These are phyloP conservation scores for Sesamia inferens DNA, from an alignment of 2,888 invertebrate species.

Conservation along the genomic window DNA sequence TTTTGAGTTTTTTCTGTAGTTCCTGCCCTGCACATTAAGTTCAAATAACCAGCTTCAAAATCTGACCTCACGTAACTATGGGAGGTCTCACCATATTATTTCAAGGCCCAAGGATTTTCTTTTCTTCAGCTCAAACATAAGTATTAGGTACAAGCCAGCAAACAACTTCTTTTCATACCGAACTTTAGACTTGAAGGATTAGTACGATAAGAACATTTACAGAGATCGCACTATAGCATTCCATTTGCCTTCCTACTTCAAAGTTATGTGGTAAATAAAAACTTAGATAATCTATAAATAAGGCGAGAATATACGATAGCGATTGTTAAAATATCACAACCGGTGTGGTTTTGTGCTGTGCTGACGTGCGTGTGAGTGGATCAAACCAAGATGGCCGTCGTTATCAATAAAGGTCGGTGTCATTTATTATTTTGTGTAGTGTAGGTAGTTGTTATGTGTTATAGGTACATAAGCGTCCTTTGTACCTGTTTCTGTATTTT, in stretches of 20 bases:
- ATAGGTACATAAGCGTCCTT: background rate
- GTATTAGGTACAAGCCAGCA: background rate
- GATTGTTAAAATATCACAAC: slow-evolving; percentile 39
- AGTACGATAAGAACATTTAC: slow-evolving; percentile 35
- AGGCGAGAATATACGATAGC: slow-evolving; percentile 21
- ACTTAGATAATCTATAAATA: slow-evolving; percentile 32
- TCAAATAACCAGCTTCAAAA: too few relatives aligned
- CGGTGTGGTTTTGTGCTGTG: slow-evolving; percentile 27
- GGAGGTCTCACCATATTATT: too few relatives aligned
- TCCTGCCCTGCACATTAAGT: too few relatives aligned
- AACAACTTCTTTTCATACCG: slow-evolving; percentile 15
- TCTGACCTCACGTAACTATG: too few relatives aligned
- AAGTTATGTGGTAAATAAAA: slow-evolving; percentile 22
- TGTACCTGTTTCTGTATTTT: background rate
- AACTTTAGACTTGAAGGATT: slow-evolving; percentile 34
- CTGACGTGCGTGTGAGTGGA: slow-evolving; percentile 61
- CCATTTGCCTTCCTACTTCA: background rate
- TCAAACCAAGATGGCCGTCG: slow-evolving; percentile 76
- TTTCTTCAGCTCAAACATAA: background rate
- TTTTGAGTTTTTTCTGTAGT: too few relatives aligned
- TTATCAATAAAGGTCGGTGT: slow-evolving; percentile 81
- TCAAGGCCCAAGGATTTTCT: too few relatives aligned
- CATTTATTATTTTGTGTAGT: background rate
- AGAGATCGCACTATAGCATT: slow-evolving; percentile 8
- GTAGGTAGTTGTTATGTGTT: background rate